Evolutionary conservation across 2,113 vertebrate genomes (phyloP).

Genomic region (Melospiza melodia): DNA sequence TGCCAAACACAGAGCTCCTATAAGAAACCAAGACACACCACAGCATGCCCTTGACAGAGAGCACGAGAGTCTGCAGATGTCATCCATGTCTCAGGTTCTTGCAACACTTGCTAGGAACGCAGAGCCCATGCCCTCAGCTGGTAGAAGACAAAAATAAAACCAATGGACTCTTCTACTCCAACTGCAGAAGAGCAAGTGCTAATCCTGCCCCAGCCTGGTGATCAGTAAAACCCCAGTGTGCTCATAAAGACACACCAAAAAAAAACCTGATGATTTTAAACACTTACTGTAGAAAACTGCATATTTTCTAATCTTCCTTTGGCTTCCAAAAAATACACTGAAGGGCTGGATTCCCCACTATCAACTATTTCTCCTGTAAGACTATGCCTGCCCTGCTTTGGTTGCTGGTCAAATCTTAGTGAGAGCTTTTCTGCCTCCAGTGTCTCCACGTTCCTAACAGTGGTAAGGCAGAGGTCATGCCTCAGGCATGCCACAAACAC

Average conservation of each 20-base stretch:
- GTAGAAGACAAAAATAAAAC: constrained; percentile 2
- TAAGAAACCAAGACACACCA: not conserved
- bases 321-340: not conserved
- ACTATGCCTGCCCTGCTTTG: not conserved
- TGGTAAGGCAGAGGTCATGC: not conserved
- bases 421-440: not conserved
- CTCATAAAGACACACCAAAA: not conserved
- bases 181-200: not conserved
- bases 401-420: not conserved
- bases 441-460: not conserved
- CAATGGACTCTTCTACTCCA: not conserved
- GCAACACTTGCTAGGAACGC: not conserved
- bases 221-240: not conserved
- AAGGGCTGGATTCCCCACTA: not conserved
- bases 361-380: not conserved
- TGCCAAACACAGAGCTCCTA: not conserved
- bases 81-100: not conserved
- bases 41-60: not conserved
- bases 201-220: not conserved
- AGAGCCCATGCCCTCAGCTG: not conserved
- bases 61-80: not conserved
- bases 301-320: not conserved
- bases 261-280: not conserved
- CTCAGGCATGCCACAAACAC: not conserved
- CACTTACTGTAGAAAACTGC: not conserved